These are phyloP conservation scores for Bursaphelenchus okinawaensis DNA, from an alignment of 2,888 invertebrate species.

Conservation along the genomic window DNA sequence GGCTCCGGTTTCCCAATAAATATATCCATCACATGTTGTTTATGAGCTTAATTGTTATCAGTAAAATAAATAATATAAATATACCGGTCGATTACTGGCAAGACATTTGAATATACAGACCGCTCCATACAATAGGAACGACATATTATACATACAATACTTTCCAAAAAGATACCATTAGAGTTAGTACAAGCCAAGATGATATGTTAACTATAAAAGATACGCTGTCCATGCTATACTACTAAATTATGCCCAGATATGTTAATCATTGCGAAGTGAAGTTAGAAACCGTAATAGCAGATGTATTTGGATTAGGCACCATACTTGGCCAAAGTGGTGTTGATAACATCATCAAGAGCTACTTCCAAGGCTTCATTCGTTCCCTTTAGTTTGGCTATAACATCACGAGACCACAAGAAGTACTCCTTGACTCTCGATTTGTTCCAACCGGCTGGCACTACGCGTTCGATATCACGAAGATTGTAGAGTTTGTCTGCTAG, in stretches of 20 bases:
- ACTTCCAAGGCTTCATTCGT: conserved; percentile 47
- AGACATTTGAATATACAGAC: too few species aligned
- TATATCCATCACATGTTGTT: too few species aligned
- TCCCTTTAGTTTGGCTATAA: conserved; percentile 41
- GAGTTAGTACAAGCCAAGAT: too few species aligned
- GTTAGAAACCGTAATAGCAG: too few species aligned
- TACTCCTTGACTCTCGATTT: conserved; percentile 45
- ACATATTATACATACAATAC: too few species aligned
- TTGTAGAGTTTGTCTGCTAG: conserved; percentile 79
- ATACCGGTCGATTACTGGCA: too few species aligned
- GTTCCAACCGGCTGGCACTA: conserved; percentile 55
- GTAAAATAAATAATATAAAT: too few species aligned
- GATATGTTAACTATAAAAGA: too few species aligned
- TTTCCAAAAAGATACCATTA: too few species aligned
- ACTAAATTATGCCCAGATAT: background rate
- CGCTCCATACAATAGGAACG: too few species aligned
- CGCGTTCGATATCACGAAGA: conserved; percentile 68
- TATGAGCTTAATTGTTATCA: too few species aligned
- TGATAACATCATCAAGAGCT: conserved; percentile 49
- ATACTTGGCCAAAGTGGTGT: conserved; percentile 30
- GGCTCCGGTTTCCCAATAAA: background rate
- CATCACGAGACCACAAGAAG: conserved; percentile 48
- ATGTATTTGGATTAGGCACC: background rate
- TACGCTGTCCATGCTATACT: too few species aligned
- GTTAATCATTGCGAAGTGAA: background rate